Conservation (phyloP, 2,113 vertebrate genomes). For the Microcebus tavaratra region DNA sequence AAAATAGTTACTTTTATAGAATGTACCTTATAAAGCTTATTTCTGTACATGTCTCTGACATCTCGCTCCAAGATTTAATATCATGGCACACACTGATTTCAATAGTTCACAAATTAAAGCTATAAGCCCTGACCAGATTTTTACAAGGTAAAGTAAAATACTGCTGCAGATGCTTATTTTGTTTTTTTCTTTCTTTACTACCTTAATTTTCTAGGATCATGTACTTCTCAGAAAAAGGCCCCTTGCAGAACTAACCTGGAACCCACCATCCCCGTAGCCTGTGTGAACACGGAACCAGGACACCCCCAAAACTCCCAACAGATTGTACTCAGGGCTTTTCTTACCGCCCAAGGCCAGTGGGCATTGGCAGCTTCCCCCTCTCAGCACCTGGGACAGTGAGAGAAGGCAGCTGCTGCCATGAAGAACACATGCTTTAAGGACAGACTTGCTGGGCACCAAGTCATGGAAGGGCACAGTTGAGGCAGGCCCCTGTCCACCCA, state of each 20-base stretch:
- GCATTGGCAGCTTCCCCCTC: background rate
- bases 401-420: constrained; percentile 12
- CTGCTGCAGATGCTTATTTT: background rate
- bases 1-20: background rate
- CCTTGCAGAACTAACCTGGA: background rate
- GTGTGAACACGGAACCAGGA: background rate
- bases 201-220: background rate
- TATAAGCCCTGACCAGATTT: background rate
- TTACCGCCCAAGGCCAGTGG: background rate
- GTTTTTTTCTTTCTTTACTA: background rate
- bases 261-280: background rate
- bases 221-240: background rate
- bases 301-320: background rate
- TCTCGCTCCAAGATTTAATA: background rate
- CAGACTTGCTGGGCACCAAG: background rate
- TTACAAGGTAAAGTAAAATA: background rate
- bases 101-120: background rate
- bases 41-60: background rate
- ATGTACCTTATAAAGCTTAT: background rate
- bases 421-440: constrained; percentile 48
- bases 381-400: background rate
- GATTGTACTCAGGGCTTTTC: background rate
- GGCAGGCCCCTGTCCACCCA: background rate
- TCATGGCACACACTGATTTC: background rate
- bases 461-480: background rate